Percentiles rank a stretch among this genome's conserved stretches.
phyloP scores from a whole-genome alignment of 2,888 invertebrate genomes.

The Blera fallax region DNA sequence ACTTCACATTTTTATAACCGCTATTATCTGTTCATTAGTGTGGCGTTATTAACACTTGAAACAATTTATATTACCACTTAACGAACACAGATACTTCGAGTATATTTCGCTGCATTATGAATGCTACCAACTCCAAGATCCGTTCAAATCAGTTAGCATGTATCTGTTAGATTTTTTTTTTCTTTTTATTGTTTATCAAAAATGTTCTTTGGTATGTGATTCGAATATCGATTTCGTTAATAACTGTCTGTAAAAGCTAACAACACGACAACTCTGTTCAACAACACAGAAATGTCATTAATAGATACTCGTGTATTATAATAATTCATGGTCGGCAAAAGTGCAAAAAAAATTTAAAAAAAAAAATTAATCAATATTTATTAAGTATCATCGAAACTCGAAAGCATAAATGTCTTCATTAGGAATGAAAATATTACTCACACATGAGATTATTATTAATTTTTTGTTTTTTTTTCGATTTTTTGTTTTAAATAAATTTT shows the following conservation, averaged over 20 bases:
- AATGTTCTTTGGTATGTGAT: neutral
- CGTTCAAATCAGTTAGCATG: neutral
- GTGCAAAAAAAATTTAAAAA: no score
- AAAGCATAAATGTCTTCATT: neutral
- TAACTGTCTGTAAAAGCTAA: neutral
- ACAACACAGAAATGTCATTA: neutral
- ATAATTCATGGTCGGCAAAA: conserved; percentile 9
- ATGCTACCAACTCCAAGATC: neutral
- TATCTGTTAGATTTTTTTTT: neutral
- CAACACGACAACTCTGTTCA: neutral
- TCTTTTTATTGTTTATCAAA: neutral
- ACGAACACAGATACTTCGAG: neutral
- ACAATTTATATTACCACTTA: neutral
- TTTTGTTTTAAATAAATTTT: conserved; percentile 1
- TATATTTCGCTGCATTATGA: neutral
- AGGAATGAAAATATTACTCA: neutral
- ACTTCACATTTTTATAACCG: neutral
- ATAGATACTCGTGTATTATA: neutral
- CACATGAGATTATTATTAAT: neutral
- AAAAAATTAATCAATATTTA: conserved; percentile 14
- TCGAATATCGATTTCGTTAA: neutral
- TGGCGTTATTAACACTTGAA: neutral
- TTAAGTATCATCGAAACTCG: neutral
- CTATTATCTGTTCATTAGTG: neutral
- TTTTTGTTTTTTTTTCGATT: neutral